Conservation (phyloP, 1,140 invertebrate genomes). For the Aphis craccivora region DNA sequence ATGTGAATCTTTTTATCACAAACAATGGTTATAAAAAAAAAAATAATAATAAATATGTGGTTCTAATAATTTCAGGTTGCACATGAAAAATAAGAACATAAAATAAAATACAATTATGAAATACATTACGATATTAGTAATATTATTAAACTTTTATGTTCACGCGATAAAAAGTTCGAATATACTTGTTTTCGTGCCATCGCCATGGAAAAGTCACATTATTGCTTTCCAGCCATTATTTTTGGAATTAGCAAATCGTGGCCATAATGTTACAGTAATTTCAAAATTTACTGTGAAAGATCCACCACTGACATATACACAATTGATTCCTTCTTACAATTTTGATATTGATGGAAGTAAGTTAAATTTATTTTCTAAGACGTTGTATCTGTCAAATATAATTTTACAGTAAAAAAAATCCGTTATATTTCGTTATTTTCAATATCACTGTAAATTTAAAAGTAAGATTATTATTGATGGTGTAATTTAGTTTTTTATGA, state of each 20-base stretch:
- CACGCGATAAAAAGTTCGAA: conserved; percentile 56
- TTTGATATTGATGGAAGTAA: conserved; percentile 30
- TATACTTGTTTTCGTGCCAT: conserved; percentile 63
- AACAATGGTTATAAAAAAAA: not conserved
- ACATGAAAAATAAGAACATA: not conserved
- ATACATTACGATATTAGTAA: not conserved
- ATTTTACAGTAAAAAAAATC: too few relatives aligned
- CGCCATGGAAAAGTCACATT: conserved; percentile 63
- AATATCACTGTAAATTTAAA: too few relatives aligned
- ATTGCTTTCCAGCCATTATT: conserved; percentile 63
- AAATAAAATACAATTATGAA: conserved; percentile 3
- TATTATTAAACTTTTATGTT: not conserved
- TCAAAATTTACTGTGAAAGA: conserved; percentile 56
- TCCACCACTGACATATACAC: conserved; percentile 34
- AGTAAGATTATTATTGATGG: too few relatives aligned
- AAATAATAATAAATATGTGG: not conserved
- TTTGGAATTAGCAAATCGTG: conserved; percentile 62
- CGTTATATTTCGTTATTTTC: too few relatives aligned
- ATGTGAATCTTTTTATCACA: too few relatives aligned
- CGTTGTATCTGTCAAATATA: too few relatives aligned
- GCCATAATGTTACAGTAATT: conserved; percentile 63
- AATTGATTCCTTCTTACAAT: conserved; percentile 4
- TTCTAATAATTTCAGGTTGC: not conserved
- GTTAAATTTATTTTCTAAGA: not conserved
- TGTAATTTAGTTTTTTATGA: too few relatives aligned